Evolutionary conservation across 2,797 vertebrate species (phyloP).

Genomic region (Phalloptychus januarius): DNA sequence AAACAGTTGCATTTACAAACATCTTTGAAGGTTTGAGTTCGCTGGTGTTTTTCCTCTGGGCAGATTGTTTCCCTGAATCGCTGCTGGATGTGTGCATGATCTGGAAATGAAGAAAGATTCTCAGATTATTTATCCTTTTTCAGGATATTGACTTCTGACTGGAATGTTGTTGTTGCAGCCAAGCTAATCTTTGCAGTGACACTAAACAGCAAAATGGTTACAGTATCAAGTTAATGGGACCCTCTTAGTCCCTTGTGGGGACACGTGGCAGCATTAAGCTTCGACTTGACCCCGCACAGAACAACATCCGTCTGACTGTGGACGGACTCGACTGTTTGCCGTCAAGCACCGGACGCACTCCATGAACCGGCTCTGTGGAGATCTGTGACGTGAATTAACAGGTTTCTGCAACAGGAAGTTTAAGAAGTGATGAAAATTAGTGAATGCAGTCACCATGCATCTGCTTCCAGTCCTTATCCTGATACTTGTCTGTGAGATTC

Average conservation of each 20-base stretch:
- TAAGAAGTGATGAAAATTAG: slow-evolving; percentile 32
- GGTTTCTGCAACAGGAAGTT: slow-evolving; percentile 42
- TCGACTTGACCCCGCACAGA: slow-evolving; percentile 11
- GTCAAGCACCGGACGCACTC: slow-evolving; percentile 16
- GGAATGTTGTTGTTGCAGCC: slow-evolving; percentile 7
- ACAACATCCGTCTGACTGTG: slow-evolving; percentile 21
- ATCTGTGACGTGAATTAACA: slow-evolving; percentile 54
- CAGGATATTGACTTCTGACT: slow-evolving; percentile 14
- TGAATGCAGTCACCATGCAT: slow-evolving; percentile 50
- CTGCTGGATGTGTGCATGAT: neutral
- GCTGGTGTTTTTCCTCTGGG: slow-evolving; percentile 2
- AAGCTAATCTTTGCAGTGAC: slow-evolving; percentile 23
- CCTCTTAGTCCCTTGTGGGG: slow-evolving; percentile 36
- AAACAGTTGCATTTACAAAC: slow-evolving; percentile 3
- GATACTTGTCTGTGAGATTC: slow-evolving; percentile 12
- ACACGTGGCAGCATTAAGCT: slow-evolving; percentile 41
- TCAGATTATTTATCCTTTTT: neutral
- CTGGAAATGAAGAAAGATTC: slow-evolving; percentile 4
- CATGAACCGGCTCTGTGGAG: slow-evolving; percentile 53
- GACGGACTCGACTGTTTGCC: neutral
- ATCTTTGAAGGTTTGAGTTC: slow-evolving; percentile 4
- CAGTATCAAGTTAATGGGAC: slow-evolving; percentile 19
- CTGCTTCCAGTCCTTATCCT: slow-evolving; percentile 10
- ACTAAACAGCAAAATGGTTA: slow-evolving; percentile 45
- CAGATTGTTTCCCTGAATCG: neutral